Evolutionary conservation across 2,113 vertebrate species (phyloP), one percentile per base, ranked within the genome.

Genomic region (Morone saxatilis): DNA sequence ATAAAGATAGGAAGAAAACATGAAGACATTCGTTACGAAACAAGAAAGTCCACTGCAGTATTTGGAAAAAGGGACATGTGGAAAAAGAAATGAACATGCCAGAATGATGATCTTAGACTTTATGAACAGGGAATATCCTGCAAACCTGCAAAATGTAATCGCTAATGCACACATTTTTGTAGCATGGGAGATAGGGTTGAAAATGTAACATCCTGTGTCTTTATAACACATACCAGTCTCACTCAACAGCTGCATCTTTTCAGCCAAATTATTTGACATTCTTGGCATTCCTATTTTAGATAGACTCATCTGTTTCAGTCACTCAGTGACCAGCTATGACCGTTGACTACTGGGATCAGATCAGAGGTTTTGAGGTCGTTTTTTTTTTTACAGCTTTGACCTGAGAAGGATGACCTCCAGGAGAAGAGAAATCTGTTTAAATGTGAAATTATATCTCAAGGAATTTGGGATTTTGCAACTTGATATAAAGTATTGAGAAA

Each of bases 171-270:
- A 68, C 0, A 0, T 51, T 47, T 53, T 40, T 65, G 1, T 38
- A 31, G 31, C 31, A 48, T 47, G 7, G 10, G 10, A 25, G 25
- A 20, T 3, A 6, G 17, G 41, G 0, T 22, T 9, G 11, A 14
- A 36, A 25, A 54, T 17, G 66, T 14, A 14, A 2, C 14, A 4
- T 50, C 31, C 22, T n/a, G 31, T 40, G 59, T 62, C 40, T 20
- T 57, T 19, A 19, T 8, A 40, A 45, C 22, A 41, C 54, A 14
- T 31, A 31, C 31, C 31, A 31, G 31, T 31, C 31, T 31, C 31
- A 31, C 31, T 31, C 31, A 83, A 75, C 88, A 86, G 91, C 81
- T 85, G 83, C 66, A 63, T 73, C 22, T 60, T 81, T 81, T 89
- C 62, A 66, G 45, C 43, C 43, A 25, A 76, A 86, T 71, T 17